Evolutionary conservation across 1,140 invertebrate genomes (phyloP).

Genomic region (Orussus abietinus): DNA sequence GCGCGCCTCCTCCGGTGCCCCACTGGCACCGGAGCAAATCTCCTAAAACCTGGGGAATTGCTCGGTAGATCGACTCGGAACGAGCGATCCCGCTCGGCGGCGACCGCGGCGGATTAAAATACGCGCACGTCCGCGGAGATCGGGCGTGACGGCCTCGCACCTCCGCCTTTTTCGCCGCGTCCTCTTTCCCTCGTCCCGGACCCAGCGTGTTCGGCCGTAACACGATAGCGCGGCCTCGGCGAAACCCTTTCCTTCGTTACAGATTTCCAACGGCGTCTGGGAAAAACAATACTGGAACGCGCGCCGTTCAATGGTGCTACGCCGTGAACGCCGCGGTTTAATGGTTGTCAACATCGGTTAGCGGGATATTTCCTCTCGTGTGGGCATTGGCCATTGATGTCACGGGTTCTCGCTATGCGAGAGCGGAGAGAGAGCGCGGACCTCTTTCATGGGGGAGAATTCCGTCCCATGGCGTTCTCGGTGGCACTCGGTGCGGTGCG

Average conservation of each 20-base stretch:
- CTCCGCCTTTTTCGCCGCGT: background rate
- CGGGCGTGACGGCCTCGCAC: no score
- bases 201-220: constrained; percentile 17
- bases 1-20: no score
- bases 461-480: background rate
- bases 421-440: constrained; percentile 16
- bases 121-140: no score
- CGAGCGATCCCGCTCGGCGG: no score
- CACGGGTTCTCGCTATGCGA: constrained; percentile 20
- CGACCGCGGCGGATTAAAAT: no score
- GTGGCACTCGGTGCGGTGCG: no score
- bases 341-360: constrained; percentile 50
- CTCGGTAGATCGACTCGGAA: no score
- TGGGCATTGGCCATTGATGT: constrained; percentile 46
- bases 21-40: no score
- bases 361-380: constrained; percentile 46
- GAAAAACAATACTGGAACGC: constrained; percentile 24
- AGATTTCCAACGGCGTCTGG: constrained; percentile 11
- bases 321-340: constrained; percentile 21
- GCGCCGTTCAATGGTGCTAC: constrained; percentile 4
- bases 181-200: background rate
- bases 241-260: constrained; percentile 1
- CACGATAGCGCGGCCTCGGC: constrained; percentile 23
- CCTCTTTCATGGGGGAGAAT: constrained; percentile 14
- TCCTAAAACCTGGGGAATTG: no score